phyloP scores from a whole-genome alignment of 2,888 invertebrate genomes.

The Ormyrus nitidulus region DNA sequence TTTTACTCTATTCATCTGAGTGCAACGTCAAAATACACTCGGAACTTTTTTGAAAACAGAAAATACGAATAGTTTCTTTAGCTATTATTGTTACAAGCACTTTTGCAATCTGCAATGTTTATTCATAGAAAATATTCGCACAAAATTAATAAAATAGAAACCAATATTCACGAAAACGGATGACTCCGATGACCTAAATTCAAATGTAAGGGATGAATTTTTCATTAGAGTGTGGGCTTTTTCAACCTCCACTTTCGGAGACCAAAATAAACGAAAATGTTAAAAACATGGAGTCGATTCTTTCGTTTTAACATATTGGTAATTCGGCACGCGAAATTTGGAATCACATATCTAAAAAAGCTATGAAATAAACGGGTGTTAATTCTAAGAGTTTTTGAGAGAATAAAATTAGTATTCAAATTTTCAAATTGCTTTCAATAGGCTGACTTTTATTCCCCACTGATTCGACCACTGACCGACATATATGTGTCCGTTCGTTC shows the following conservation, averaged over 20 bases:
- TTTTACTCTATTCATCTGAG: too few species aligned
- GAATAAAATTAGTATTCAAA: conserved; percentile 16
- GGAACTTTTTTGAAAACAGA: too few species aligned
- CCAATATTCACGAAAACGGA: neutral
- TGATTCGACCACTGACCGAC: neutral
- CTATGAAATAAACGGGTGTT: neutral
- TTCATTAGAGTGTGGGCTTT: neutral
- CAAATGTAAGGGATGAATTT: conserved; percentile 3
- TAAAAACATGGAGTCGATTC: neutral
- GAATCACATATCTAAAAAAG: neutral
- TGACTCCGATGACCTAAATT: conserved; percentile 9
- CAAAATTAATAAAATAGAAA: conserved; percentile 2
- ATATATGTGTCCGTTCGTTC: neutral
- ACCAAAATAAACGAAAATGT: neutral
- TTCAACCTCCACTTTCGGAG: neutral
- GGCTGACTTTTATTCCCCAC: neutral
- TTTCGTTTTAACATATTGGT: too few species aligned
- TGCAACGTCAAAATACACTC: too few species aligned
- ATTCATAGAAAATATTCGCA: neutral
- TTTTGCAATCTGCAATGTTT: too few species aligned
- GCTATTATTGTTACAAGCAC: too few species aligned
- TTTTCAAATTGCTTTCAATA: neutral
- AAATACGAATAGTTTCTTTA: too few species aligned
- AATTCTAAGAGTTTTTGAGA: neutral
- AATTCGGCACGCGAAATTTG: neutral